Conservation (phyloP, 2,113 vertebrate species). For the Callionymus lyra region DNA sequence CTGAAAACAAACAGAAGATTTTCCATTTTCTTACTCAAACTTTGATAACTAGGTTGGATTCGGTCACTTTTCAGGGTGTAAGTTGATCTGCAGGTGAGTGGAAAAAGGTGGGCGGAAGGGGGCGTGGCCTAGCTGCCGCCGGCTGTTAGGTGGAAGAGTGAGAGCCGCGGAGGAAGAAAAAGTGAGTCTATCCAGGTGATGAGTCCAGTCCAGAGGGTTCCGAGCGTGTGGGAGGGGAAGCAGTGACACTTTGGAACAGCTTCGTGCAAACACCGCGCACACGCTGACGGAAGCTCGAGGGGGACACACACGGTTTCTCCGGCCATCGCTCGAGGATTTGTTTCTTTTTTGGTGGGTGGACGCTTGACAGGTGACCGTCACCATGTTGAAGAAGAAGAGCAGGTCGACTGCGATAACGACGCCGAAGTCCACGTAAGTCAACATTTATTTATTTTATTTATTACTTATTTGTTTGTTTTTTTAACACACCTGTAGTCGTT, state of each 20-base stretch:
- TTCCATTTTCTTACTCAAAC: too few relatives aligned
- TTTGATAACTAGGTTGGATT: not conserved
- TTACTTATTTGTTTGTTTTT: too few relatives aligned
- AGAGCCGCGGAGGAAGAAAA: not conserved
- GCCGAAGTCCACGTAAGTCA: constrained; percentile 32
- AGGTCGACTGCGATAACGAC: constrained; percentile 36
- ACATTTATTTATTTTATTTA: not conserved
- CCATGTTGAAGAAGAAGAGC: constrained; percentile 54
- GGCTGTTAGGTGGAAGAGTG: constrained; percentile 15
- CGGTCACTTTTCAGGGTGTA: not conserved
- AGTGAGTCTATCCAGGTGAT: not conserved
- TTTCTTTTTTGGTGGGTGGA: constrained; percentile 2
- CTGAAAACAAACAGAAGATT: too few relatives aligned
- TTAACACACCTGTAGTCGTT: too few relatives aligned
- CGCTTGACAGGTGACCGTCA: constrained; percentile 39
- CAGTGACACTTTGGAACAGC: not conserved
- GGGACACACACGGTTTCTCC: constrained; percentile 2
- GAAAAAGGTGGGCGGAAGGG: too few relatives aligned
- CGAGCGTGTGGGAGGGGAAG: constrained; percentile 1
- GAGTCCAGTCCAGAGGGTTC: not conserved
- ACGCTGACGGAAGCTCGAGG: not conserved
- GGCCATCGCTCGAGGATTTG: constrained; percentile 13
- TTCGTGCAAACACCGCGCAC: constrained; percentile 9
- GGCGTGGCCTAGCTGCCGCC: not conserved
- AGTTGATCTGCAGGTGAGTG: not conserved